phyloP scores from a whole-genome alignment of 1,140 invertebrate genomes.

The Drosophila chauvacae region DNA sequence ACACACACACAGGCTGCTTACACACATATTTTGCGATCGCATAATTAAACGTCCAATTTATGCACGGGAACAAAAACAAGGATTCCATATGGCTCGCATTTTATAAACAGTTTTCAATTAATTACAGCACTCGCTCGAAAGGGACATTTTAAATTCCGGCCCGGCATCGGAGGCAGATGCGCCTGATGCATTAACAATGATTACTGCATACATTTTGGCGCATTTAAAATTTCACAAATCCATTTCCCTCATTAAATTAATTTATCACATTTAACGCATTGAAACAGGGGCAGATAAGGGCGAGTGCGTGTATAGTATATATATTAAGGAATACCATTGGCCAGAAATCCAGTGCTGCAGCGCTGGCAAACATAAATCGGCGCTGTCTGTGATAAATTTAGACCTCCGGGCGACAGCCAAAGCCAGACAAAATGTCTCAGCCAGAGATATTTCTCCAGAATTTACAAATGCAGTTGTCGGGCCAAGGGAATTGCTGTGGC shows the following conservation, averaged over 20 bases:
- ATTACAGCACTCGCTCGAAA: constrained; percentile 55
- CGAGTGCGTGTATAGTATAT: not conserved
- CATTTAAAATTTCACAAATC: constrained; percentile 53
- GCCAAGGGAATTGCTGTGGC: constrained; percentile 34
- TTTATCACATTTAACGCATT: constrained; percentile 12
- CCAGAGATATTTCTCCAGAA: constrained; percentile 42
- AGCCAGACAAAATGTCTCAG: constrained; percentile 56
- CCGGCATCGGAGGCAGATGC: constrained; percentile 29
- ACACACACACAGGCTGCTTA: not conserved
- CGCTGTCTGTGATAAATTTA: constrained; percentile 67
- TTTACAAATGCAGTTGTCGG: constrained; percentile 37
- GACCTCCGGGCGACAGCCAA: constrained; percentile 39
- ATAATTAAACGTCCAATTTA: constrained; percentile 45
- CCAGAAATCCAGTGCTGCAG: constrained; percentile 11
- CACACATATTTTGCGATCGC: constrained; percentile 7
- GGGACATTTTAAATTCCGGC: constrained; percentile 44
- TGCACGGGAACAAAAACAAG: constrained; percentile 34
- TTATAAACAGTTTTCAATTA: constrained; percentile 72
- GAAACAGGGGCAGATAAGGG: not conserved
- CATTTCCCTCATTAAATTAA: constrained; percentile 22
- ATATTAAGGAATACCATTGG: not conserved
- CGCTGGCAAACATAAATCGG: constrained; percentile 56
- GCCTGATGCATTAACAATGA: constrained; percentile 48
- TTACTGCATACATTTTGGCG: constrained; percentile 49
- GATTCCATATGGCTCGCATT: constrained; percentile 40